A percentile compares a stretch with the other conserved stretches of the same genome.
These are phyloP conservation scores for Bombycilla garrulus DNA, from an alignment of 2,113 vertebrate genomes.

Conservation along the genomic window DNA sequence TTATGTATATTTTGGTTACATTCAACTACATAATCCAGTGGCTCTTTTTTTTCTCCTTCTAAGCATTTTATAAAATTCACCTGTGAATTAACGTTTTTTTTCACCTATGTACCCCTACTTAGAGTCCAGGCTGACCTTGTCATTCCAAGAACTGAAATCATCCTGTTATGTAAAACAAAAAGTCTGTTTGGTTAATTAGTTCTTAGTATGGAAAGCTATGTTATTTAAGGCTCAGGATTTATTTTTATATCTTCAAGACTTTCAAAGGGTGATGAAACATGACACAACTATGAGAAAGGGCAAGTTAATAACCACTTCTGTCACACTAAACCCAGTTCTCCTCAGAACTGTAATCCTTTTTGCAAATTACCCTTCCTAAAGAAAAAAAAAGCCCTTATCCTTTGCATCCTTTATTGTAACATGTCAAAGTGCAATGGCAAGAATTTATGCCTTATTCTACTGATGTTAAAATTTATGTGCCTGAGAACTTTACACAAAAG, in stretches of 20 bases:
- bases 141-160: background rate
- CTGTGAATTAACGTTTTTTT: background rate
- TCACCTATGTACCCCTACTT: background rate
- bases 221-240: background rate
- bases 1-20: background rate
- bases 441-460: background rate
- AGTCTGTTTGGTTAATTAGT: background rate
- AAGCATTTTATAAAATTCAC: background rate
- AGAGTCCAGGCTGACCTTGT: background rate
- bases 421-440: background rate
- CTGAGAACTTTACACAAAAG: background rate
- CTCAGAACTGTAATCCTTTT: background rate
- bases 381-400: background rate
- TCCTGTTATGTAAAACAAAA: background rate
- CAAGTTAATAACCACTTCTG: background rate
- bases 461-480: background rate
- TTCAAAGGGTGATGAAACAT: slow-evolving; percentile 10
- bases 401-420: background rate
- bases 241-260: background rate
- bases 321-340: background rate
- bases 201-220: background rate
- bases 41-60: too few species aligned
- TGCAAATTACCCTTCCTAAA: background rate
- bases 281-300: background rate
- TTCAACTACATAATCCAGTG: background rate